Evolutionary conservation across 1,140 invertebrate species (phyloP), one percentile per base, ranked within the genome.

Genomic region (Drusus annulatus): DNA sequence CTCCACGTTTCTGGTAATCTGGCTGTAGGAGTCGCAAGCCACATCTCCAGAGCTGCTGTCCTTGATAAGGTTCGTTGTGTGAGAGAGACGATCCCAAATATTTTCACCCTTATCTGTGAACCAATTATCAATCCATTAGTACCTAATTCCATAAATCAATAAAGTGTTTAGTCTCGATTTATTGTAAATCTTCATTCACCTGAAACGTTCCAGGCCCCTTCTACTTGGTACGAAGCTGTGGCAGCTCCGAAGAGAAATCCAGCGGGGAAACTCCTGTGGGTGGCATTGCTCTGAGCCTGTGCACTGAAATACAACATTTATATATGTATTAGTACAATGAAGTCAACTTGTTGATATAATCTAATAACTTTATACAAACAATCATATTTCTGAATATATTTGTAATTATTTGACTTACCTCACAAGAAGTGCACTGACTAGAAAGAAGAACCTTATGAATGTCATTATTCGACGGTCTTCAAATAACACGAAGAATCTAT

Each of bases 141-240:
- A 28, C 25, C 2, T 28, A 28, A 28, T 28, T 2, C 25, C 2
- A 28, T 28, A 36, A 36, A 36, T 7, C 2, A 36, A 36, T 36
- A 36, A 36, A 36, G 6, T 36, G 0, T 36, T 7, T 36, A 36
- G 31, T n/a, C n/a, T n/a, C n/a, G n/a, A n/a, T n/a, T n/a, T n/a
- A 45, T 1, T 45, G 10, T 45, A 45, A 45, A 45, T 8, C 8
- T 45, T 13, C 36, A 52, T 28, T 60, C 88, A 92, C 91, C 91
- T 85, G 88, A 89, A 82, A 84, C 88, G 85, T 93, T 91, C 92
- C 92, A 93, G 76, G 81, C 92, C 76, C 92, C 92, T 88, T 93
- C 92, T 69, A 92, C 90, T 88, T 93, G 92, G 88, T 90, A 93
- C 68, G 92, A 89, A 31, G 92, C 90, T 76, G 91, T 91, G 8